Evolutionary conservation across 2,113 vertebrate genomes (phyloP).

Genomic region (Sinosuthora webbiana): DNA sequence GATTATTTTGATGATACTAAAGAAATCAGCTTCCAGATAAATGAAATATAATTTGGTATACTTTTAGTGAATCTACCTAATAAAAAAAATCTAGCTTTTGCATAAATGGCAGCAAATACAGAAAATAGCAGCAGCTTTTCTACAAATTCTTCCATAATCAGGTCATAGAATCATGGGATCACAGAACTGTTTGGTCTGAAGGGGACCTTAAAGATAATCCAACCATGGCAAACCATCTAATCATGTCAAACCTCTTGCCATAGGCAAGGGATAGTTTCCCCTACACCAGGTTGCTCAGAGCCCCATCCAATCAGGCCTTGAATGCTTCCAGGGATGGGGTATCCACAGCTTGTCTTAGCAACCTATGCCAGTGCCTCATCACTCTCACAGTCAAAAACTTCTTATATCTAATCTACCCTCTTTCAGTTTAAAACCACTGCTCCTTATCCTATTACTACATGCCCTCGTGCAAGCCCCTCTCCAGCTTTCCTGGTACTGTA

Average conservation of each 20-base stretch:
- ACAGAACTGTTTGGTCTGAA: not conserved
- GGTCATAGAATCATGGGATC: not conserved
- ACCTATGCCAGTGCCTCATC: not conserved
- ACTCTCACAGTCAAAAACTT: not conserved
- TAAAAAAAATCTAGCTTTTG: not conserved
- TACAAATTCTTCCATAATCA: not conserved
- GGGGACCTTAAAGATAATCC: not conserved
- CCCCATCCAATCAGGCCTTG: not conserved
- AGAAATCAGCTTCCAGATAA: constrained; percentile 8
- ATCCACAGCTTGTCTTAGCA: not conserved
- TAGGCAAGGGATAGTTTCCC: not conserved
- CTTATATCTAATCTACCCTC: not conserved
- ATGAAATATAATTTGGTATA: constrained; percentile 22
- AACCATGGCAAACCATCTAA: not conserved
- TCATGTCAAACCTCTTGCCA: not conserved
- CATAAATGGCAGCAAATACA: not conserved
- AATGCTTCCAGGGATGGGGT: not conserved
- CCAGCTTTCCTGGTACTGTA: not conserved
- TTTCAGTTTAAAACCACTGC: not conserved
- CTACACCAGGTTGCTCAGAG: not conserved
- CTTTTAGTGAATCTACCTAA: not conserved
- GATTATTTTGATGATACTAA: not conserved
- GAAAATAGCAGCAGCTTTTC: not conserved
- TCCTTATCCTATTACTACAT: not conserved
- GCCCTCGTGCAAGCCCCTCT: not conserved